A percentile compares a stretch with the other conserved stretches of the same genome.
Conservation (phyloP, 1,140 invertebrate species). For the Drosophila funebris region DNA sequence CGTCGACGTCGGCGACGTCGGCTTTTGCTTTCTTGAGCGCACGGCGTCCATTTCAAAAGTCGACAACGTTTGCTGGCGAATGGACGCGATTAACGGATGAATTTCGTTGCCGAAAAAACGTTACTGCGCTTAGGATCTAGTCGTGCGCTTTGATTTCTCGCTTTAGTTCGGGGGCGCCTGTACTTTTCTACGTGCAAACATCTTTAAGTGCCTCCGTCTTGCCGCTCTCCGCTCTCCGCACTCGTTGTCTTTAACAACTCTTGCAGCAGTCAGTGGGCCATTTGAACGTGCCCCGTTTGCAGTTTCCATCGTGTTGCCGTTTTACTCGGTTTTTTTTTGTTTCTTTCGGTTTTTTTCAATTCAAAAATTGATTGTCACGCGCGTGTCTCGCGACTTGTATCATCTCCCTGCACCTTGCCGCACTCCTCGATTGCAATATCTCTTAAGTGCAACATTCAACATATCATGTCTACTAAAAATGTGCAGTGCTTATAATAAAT, state of each 20-base stretch:
- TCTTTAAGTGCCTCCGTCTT: background rate
- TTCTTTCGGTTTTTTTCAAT: background rate
- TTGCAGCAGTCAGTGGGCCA: constrained; percentile 8
- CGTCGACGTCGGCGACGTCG: constrained; percentile 34
- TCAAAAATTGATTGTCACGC: constrained; percentile 59
- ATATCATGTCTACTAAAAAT: constrained; percentile 7
- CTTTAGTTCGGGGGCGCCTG: constrained; percentile 53
- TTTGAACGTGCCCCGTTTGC: constrained; percentile 43
- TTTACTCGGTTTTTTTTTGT: background rate
- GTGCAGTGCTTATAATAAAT: constrained; percentile 4
- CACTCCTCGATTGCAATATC: background rate
- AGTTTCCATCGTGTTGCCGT: background rate
- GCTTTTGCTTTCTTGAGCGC: constrained; percentile 79
- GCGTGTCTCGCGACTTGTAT: constrained; percentile 47
- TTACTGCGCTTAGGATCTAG: constrained; percentile 16
- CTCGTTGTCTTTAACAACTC: background rate
- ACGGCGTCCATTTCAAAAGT: constrained; percentile 79
- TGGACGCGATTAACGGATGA: constrained; percentile 82
- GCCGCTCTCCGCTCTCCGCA: background rate
- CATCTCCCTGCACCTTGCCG: background rate
- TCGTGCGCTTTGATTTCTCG: constrained; percentile 50
- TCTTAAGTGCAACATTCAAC: constrained; percentile 19
- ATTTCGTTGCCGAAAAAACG: constrained; percentile 23
- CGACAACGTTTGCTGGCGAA: constrained; percentile 76
- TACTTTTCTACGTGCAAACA: constrained; percentile 55